These are phyloP conservation scores for Palythoa grandis DNA, from an alignment of 92 coral and sea anemone species.

Conservation along the genomic window DNA sequence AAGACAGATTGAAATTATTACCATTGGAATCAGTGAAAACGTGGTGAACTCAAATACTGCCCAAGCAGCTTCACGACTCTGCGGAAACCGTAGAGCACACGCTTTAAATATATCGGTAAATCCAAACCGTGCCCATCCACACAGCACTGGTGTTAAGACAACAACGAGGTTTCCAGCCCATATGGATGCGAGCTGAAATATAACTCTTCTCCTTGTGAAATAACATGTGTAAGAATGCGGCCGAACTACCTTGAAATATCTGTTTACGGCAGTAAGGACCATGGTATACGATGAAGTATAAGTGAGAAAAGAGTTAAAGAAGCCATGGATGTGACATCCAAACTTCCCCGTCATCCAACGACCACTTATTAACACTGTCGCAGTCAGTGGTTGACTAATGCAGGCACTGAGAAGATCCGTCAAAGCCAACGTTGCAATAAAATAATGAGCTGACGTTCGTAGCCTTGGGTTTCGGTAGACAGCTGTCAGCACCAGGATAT, in stretches of 20 bases:
- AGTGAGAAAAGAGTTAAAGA: conserved; percentile 5
- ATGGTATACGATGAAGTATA: conserved; percentile 21
- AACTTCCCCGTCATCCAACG: background rate
- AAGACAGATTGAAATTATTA: conserved; percentile 11
- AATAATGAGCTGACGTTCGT: conserved; percentile 14
- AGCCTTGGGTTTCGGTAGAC: conserved; percentile 26
- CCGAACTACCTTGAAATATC: conserved; percentile 24
- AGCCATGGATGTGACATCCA: conserved; percentile 21
- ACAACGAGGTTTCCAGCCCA: background rate
- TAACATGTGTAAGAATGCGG: conserved; percentile 7
- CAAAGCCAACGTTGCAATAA: conserved; percentile 24
- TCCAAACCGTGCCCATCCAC: conserved; percentile 15
- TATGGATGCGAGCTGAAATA: background rate
- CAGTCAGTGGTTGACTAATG: conserved; percentile 15
- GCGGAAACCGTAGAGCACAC: conserved; percentile 4
- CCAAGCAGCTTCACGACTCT: background rate
- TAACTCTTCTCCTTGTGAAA: conserved; percentile 9
- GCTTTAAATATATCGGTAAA: conserved; percentile 12
- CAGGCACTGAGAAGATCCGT: conserved; percentile 33
- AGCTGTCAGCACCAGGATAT: conserved; percentile 4
- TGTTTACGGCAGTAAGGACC: conserved; percentile 23
- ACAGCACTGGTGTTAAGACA: background rate
- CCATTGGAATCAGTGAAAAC: conserved; percentile 17
- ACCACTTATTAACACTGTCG: conserved; percentile 3
- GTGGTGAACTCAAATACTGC: conserved; percentile 14